Percentiles rank a stretch among this genome's conserved stretches.
Evolutionary conservation across 2,797 vertebrate genomes (phyloP).

Genomic region (Nannoperca obscura): DNA sequence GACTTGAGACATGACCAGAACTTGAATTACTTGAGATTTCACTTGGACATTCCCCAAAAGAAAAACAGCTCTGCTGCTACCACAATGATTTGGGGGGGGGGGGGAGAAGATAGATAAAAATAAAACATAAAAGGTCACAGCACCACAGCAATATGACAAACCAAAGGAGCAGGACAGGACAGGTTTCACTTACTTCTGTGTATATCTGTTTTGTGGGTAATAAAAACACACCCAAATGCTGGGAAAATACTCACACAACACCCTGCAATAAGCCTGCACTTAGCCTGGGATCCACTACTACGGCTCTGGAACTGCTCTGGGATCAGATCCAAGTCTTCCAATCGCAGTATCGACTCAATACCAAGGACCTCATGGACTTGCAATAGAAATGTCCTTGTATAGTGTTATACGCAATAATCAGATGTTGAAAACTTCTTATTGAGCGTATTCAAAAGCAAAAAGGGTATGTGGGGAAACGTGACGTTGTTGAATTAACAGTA

Average conservation of each 20-base stretch:
- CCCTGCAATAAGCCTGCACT: constrained; percentile 65
- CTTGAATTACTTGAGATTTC: constrained; percentile 27
- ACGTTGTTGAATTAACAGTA: constrained; percentile 69
- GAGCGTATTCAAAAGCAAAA: constrained; percentile 78
- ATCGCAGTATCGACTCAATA: constrained; percentile 67
- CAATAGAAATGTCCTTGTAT: constrained; percentile 70
- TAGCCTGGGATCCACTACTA: constrained; percentile 54
- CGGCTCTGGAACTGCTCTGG: constrained; percentile 62
- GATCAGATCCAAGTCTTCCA: constrained; percentile 87
- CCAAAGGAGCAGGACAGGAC: constrained; percentile 69
- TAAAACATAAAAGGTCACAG: constrained; percentile 11
- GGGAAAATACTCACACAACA: constrained; percentile 34
- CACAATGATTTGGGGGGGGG: constrained; percentile 26
- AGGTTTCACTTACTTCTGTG: constrained; percentile 26
- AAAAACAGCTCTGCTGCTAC: constrained; percentile 34
- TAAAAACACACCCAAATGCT: constrained; percentile 39
- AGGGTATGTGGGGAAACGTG: constrained; percentile 57
- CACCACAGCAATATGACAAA: constrained; percentile 73
- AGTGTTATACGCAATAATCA: constrained; percentile 73
- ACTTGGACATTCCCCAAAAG: constrained; percentile 33
- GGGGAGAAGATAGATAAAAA: constrained; percentile 33
- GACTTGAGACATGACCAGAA: constrained; percentile 22
- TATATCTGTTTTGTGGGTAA: constrained; percentile 31
- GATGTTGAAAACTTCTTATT: constrained; percentile 60
- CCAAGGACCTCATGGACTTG: constrained; percentile 65